These are phyloP conservation scores for Dasyornis broadbenti DNA, from an alignment of 2,113 vertebrate species.

Conservation along the genomic window DNA sequence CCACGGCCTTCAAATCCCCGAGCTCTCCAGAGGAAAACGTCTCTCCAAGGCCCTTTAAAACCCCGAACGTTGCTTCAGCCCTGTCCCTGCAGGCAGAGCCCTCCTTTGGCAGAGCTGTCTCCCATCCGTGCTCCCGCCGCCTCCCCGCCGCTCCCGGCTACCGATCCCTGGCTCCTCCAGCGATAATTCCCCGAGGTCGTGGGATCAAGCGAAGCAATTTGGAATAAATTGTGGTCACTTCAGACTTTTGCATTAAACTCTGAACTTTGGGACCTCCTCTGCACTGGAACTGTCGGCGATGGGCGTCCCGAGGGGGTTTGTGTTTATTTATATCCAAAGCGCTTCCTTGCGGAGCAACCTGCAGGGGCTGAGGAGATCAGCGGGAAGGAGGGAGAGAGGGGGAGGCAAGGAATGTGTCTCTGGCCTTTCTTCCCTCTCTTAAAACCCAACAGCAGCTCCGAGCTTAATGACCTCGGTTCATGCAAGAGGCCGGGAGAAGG, in stretches of 20 bases:
- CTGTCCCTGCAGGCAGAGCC: background rate
- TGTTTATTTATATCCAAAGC: slow-evolving; percentile 4
- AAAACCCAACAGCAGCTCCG: background rate
- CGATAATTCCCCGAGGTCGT: slow-evolving; percentile 25
- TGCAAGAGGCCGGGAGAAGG: background rate
- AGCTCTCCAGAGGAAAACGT: background rate
- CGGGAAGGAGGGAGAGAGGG: background rate
- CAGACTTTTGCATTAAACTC: slow-evolving; percentile 52
- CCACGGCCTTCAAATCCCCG: background rate
- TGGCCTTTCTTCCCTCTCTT: background rate
- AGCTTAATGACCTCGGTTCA: background rate
- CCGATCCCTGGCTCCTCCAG: background rate
- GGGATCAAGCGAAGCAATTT: slow-evolving; percentile 54
- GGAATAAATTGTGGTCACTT: slow-evolving; percentile 22
- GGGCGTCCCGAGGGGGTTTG: background rate
- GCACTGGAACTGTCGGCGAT: background rate
- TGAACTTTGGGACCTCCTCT: slow-evolving; percentile 10
- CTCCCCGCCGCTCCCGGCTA: background rate
- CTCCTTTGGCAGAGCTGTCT: background rate
- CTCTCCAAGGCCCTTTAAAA: background rate
- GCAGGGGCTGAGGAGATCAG: background rate
- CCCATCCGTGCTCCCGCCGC: background rate
- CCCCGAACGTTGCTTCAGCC: fast-evolving
- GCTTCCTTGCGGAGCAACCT: background rate
- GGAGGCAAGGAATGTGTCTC: background rate